These are phyloP conservation scores for Myiozetetes cayanensis DNA, from an alignment of 2,113 vertebrate species.

Conservation along the genomic window DNA sequence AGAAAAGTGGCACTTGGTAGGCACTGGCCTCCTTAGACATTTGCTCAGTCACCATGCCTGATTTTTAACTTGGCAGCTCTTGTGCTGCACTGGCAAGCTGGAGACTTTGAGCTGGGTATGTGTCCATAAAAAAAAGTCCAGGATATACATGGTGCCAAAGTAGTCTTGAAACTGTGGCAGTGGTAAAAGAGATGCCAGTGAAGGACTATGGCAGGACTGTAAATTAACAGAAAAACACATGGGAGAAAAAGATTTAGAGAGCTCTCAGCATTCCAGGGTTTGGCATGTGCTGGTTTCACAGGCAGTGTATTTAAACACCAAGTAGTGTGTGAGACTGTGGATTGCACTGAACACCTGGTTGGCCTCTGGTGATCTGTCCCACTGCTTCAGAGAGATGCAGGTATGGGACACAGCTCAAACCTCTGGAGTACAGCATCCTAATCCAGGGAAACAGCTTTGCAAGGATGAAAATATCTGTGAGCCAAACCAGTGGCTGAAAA, in stretches of 20 bases:
- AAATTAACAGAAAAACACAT: background rate
- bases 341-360: background rate
- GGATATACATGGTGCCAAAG: background rate
- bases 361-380: background rate
- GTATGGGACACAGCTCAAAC: background rate
- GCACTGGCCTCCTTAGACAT: background rate
- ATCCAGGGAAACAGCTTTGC: background rate
- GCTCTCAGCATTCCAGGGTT: background rate
- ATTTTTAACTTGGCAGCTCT: background rate
- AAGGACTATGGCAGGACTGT: background rate
- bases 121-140: background rate
- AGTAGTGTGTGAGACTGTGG: background rate
- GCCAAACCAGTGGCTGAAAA: background rate
- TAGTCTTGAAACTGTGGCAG: background rate
- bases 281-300: background rate
- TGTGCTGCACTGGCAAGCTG: background rate
- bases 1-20: background rate
- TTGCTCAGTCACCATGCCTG: background rate
- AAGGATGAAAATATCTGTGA: background rate
- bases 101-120: background rate
- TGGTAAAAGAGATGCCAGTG: background rate
- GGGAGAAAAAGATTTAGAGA: background rate
- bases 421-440: background rate
- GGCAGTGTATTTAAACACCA: background rate
- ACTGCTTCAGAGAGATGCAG: background rate